These are phyloP conservation scores for Latheticus oryzae DNA, from an alignment of 2,888 invertebrate species.

Conservation along the genomic window DNA sequence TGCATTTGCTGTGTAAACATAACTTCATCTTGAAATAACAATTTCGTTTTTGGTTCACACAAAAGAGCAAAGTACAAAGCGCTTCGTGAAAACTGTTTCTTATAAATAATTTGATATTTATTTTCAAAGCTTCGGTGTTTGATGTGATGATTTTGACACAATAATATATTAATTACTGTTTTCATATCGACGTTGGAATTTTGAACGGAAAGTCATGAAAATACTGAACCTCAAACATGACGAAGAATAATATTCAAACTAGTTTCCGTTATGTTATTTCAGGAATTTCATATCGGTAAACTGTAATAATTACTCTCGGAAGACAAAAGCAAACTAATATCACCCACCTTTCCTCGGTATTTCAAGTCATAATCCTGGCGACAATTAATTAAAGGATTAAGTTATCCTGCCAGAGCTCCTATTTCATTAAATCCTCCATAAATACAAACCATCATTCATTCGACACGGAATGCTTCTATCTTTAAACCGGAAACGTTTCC, in stretches of 20 bases:
- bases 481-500: conserved; percentile 31
- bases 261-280: too few species aligned
- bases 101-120: conserved; percentile 6
- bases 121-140: conserved; percentile 5
- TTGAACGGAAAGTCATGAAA: too few species aligned
- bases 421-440: too few species aligned
- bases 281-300: conserved; percentile 19
- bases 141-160: conserved; percentile 2
- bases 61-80: conserved; percentile 5
- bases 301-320: conserved; percentile 12
- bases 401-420: conserved; percentile 7
- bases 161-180: too few species aligned
- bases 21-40: conserved; percentile 23
- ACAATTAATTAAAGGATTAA: conserved; percentile 29
- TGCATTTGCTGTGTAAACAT: conserved; percentile 28
- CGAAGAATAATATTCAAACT: too few species aligned
- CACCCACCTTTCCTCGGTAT: conserved; percentile 20
- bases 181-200: too few species aligned
- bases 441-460: too few species aligned
- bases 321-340: conserved; percentile 14
- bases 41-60: conserved; percentile 16
- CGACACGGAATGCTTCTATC: too few species aligned
- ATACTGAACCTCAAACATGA: too few species aligned
- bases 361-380: conserved; percentile 24
- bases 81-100: too few species aligned